A percentile compares a stretch with the other conserved stretches of the same genome.
Conservation (phyloP, 2,113 vertebrate species). For the Alaudala cheleensis region DNA sequence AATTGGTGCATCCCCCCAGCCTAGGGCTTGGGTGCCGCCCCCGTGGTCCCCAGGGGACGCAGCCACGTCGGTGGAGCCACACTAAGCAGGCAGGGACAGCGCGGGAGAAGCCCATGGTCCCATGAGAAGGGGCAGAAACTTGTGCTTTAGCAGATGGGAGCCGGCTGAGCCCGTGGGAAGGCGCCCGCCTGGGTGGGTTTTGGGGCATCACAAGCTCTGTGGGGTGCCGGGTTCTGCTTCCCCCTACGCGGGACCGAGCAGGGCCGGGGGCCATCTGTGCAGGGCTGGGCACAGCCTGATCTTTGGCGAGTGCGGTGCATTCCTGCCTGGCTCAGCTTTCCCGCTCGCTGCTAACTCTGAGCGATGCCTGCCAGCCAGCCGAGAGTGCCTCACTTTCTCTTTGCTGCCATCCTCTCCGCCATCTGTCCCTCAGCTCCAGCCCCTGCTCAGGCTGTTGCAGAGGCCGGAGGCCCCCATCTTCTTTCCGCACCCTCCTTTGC, state of each 20-base stretch:
- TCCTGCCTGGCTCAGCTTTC: background rate
- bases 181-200: background rate
- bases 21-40: background rate
- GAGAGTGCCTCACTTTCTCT: background rate
- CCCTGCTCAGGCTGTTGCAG: background rate
- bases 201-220: background rate
- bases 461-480: fast-evolving
- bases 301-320: background rate
- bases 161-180: background rate
- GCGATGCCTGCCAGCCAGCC: background rate
- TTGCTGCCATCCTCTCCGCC: background rate
- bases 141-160: background rate
- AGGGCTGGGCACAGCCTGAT: background rate
- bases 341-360: background rate
- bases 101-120: background rate
- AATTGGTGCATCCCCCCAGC: background rate
- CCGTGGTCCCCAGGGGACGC: too few species aligned
- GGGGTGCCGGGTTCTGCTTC: background rate
- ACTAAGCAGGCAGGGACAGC: background rate
- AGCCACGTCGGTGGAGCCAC: background rate
- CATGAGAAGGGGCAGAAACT: background rate
- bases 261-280: background rate
- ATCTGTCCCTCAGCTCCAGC: background rate
- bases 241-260: background rate
- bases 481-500: background rate